These are phyloP conservation scores for Lutjanus campechanus DNA, from an alignment of 2,797 vertebrate genomes.

Conservation along the genomic window DNA sequence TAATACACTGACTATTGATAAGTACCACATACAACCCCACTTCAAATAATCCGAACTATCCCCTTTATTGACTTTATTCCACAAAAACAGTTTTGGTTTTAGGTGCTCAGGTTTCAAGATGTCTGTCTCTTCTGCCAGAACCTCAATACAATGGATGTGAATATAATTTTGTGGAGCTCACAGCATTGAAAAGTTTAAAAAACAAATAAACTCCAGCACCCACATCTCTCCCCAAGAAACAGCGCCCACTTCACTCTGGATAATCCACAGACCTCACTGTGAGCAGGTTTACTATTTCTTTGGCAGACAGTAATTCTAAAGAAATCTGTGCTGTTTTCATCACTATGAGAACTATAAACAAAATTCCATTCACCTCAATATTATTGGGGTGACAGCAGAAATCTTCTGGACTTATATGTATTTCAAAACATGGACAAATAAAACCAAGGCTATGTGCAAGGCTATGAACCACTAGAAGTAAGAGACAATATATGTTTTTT, in stretches of 20 bases:
- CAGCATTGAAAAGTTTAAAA: too few species aligned
- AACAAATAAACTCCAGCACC: background rate
- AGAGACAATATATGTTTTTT: background rate
- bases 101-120: background rate
- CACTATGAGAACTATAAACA: background rate
- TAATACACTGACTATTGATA: too few species aligned
- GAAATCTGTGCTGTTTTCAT: slow-evolving; percentile 11
- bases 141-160: background rate
- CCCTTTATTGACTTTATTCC: too few species aligned
- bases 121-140: background rate
- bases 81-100: background rate
- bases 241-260: background rate
- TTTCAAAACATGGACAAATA: background rate
- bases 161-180: background rate
- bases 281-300: background rate
- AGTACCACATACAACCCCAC: too few species aligned
- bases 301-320: background rate
- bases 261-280: background rate
- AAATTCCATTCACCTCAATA: background rate
- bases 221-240: background rate
- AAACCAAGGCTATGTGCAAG: background rate
- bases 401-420: too few species aligned
- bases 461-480: background rate
- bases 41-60: too few species aligned
- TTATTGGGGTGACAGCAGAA: background rate